Evolutionary conservation across 2,113 vertebrate genomes (phyloP).

Genomic region (Hirundichthys speculiger): DNA sequence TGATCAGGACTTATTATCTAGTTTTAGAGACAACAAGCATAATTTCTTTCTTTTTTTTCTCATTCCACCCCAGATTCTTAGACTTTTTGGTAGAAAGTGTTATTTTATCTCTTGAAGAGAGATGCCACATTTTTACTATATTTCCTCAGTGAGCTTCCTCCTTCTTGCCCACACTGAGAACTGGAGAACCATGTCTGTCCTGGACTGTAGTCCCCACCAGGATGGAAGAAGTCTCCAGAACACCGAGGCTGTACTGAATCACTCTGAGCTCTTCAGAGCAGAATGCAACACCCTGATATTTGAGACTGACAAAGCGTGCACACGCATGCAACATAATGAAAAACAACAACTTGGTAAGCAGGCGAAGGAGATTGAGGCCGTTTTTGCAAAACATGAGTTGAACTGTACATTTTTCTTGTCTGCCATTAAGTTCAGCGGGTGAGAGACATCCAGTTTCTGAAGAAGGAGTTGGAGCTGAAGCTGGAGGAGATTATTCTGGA

Average conservation of each 20-base stretch:
- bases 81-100: no score
- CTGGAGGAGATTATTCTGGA: constrained; percentile 84
- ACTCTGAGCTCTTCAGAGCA: constrained; percentile 79
- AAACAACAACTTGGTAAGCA: constrained; percentile 87
- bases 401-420: neutral
- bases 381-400: neutral
- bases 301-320: constrained; percentile 84
- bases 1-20: no score
- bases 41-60: no score
- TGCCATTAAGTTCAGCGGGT: constrained; percentile 84
- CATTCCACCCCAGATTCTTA: no score
- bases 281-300: constrained; percentile 85
- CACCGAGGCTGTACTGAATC: constrained; percentile 78
- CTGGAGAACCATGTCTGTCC: constrained; percentile 80
- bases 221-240: constrained; percentile 66
- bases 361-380: neutral
- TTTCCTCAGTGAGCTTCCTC: neutral
- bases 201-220: constrained; percentile 67
- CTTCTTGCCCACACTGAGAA: neutral
- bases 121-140: neutral
- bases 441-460: constrained; percentile 89
- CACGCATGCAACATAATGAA: constrained; percentile 83
- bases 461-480: constrained; percentile 86
- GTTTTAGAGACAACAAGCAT: no score
- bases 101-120: no score